Base-by-base conservation (phyloP, 2,797 vertebrate species). In the Hoplostethus atlanticus region DNA sequence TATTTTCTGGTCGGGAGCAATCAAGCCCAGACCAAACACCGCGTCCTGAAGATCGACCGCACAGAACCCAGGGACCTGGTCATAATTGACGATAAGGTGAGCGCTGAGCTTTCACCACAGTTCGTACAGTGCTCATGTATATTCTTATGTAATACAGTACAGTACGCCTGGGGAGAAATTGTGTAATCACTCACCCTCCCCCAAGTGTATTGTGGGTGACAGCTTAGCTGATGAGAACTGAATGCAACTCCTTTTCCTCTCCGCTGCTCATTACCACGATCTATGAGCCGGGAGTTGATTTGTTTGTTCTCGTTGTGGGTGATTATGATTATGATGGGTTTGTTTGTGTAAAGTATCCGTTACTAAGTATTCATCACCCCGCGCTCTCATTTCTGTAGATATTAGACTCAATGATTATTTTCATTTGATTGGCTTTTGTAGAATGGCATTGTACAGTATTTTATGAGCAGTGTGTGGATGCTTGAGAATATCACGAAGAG, bases 1-100 rank as follows among this genome's bases (percentile, higher is more conserved):
- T 99, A 97, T 93, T 99, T 98, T 87, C 94, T 99, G 1, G 97
- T 99, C 57, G 98, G 98, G 60, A 96, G 95, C 87, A 99, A 98
- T 92, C 95, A 97, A 69, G 96, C 97, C 58, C 96, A 98, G 92
- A 98, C 97, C 34, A 98, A 97, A 86, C 96, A 97, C 28, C 90
- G 96, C 47, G 97, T 99, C 78, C 90, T 99, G 86, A 99, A 99
- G 94, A 98, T 98, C 81, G 97, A 99, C 86, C 96, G 97, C 81
- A 99, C 97, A 17, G 98, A 99, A 87, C 97, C 98, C 0, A 96
- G 93, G 85, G 97, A 99, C 90, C 94, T 99, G 90, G 96, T 97
- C 77, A 83, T 99, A 84, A 99, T 97, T 83, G 98, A 99, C 77
- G 97, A 98, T 77, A 97, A 97, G 94, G 97, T 98, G 86, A 95